Percentiles rank a stretch among this genome's conserved stretches.
These are phyloP conservation scores for Euleptes europaea DNA, from an alignment of 2,113 vertebrate genomes.

Conservation along the genomic window DNA sequence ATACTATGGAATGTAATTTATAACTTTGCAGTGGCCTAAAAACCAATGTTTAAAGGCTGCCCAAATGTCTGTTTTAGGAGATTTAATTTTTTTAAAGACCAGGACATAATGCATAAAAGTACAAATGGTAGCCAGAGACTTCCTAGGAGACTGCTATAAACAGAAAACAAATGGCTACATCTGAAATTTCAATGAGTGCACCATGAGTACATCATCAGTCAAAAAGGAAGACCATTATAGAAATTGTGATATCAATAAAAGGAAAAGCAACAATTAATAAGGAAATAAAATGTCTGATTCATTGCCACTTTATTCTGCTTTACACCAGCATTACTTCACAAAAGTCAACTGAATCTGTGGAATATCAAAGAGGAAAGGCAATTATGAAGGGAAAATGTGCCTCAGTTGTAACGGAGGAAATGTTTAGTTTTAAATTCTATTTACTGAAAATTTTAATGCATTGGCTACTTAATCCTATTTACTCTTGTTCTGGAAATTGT, in stretches of 20 bases:
- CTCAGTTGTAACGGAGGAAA: background rate
- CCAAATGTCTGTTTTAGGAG: background rate
- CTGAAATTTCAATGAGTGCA: background rate
- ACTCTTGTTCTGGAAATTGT: too few relatives aligned
- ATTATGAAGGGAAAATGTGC: background rate
- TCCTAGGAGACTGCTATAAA: background rate
- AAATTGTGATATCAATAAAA: background rate
- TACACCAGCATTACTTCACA: background rate
- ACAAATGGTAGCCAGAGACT: background rate
- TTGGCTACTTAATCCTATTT: too few relatives aligned
- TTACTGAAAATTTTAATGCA: too few relatives aligned
- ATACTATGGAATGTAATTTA: background rate
- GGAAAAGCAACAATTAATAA: background rate
- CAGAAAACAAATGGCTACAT: conserved; percentile 4
- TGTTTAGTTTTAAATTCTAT: too few relatives aligned
- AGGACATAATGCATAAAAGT: background rate
- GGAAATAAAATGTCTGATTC: background rate
- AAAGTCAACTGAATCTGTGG: background rate
- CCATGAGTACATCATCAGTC: background rate
- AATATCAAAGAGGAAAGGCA: background rate
- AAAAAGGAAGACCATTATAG: background rate
- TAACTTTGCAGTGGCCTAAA: background rate
- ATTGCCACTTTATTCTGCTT: background rate
- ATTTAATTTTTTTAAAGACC: background rate
- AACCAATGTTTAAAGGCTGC: background rate